A percentile compares a stretch with the other conserved stretches of the same genome.
phyloP scores from a whole-genome alignment of 2,888 invertebrate genomes.

The Aphidius colemani region DNA sequence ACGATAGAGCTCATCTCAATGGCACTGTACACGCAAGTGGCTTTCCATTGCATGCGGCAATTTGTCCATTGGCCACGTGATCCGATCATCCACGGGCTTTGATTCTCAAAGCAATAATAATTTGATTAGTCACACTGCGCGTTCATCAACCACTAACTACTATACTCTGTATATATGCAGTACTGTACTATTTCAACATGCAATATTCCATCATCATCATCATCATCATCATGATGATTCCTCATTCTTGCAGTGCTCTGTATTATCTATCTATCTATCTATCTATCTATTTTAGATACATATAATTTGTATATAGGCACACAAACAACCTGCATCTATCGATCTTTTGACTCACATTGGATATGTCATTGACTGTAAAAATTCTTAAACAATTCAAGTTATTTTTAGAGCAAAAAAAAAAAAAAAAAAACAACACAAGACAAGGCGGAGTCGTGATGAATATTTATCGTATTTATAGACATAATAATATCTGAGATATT shows the following conservation, averaged over 20 bases:
- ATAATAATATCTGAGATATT: not conserved
- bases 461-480: not conserved
- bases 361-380: not conserved
- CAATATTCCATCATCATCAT: conserved; percentile 39
- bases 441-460: conserved; percentile 10
- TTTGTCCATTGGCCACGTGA: conserved; percentile 57
- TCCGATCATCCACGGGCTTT: conserved; percentile 58
- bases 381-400: not conserved
- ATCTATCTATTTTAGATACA: not conserved
- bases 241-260: not conserved
- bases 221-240: conserved; percentile 8
- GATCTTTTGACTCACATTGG: too few species aligned
- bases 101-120: conserved; percentile 61
- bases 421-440: not conserved
- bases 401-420: too few species aligned
- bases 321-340: too few species aligned
- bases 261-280: not conserved
- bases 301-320: too few species aligned
- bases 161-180: conserved; percentile 38
- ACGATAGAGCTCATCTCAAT: conserved; percentile 1
- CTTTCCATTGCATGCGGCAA: conserved; percentile 53
- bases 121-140: conserved; percentile 56
- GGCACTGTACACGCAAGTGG: conserved; percentile 48
- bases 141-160: conserved; percentile 56
- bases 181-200: conserved; percentile 33